phyloP scores from a whole-genome alignment of 2,113 vertebrate genomes.

The Poeciliopsis turrubarensis region DNA sequence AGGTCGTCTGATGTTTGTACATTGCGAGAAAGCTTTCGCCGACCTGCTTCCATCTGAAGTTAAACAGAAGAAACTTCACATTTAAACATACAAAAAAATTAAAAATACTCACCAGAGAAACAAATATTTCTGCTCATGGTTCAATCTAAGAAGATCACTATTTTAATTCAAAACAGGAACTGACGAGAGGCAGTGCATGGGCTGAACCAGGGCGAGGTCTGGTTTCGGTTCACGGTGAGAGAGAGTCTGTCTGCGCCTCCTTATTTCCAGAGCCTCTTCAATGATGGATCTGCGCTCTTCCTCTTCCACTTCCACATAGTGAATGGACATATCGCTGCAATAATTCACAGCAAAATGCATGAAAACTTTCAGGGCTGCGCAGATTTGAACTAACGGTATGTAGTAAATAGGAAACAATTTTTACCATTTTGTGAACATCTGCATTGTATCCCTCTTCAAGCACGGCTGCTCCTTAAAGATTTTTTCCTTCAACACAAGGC shows the following conservation, averaged over 20 bases:
- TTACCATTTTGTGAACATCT: constrained; percentile 95
- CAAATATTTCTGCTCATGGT: too few relatives aligned
- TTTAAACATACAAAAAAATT: too few relatives aligned
- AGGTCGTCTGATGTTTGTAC: constrained; percentile 92
- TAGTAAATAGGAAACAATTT: not conserved
- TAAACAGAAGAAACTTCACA: constrained; percentile 1
- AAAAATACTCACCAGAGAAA: too few relatives aligned
- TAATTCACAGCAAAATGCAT: constrained; percentile 8
- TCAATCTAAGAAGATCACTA: too few relatives aligned
- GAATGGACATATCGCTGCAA: constrained; percentile 89
- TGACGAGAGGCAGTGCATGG: constrained; percentile 88
- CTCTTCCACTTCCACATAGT: constrained; percentile 86
- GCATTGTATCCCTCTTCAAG: constrained; percentile 89
- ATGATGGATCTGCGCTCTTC: constrained; percentile 86
- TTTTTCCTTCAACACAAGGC: constrained; percentile 92
- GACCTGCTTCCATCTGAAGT: constrained; percentile 90
- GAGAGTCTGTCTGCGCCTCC: constrained; percentile 86
- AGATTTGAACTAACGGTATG: not conserved
- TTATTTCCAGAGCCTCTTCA: constrained; percentile 89
- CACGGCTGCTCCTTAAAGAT: constrained; percentile 96
- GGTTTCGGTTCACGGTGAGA: constrained; percentile 82
- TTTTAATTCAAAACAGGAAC: constrained; percentile 48
- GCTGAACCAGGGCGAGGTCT: constrained; percentile 88
- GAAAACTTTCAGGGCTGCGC: not conserved
- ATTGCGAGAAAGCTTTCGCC: constrained; percentile 92